These are phyloP conservation scores for Synergus gifuensis DNA, from an alignment of 2,888 invertebrate genomes.

Conservation along the genomic window DNA sequence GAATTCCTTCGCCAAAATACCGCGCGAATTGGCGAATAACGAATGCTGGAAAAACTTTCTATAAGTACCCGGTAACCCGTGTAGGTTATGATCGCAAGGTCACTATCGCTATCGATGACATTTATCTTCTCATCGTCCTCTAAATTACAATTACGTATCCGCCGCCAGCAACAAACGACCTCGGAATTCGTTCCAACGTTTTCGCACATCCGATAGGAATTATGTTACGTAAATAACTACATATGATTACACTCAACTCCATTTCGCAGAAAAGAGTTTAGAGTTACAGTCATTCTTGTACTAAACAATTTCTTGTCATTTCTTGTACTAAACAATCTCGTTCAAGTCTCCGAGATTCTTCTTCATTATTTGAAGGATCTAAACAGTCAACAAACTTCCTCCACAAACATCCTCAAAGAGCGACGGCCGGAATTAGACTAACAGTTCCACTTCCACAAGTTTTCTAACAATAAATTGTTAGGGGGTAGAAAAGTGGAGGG, in stretches of 20 bases:
- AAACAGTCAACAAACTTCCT: neutral
- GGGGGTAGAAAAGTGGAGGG: neutral
- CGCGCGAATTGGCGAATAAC: neutral
- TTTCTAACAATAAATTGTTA: neutral
- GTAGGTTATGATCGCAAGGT: conserved; percentile 1
- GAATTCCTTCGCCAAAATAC: neutral
- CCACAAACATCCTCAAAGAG: neutral
- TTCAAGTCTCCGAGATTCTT: neutral
- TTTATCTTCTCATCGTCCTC: conserved; percentile 13
- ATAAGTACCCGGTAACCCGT: neutral
- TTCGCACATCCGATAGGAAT: conserved; percentile 6
- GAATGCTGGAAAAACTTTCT: neutral
- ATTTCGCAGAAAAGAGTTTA: neutral
- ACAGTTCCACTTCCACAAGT: neutral
- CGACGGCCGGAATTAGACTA: neutral
- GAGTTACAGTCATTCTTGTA: neutral
- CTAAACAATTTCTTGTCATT: neutral
- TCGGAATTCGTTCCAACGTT: conserved; percentile 28
- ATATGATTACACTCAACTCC: neutral
- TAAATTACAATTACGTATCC: conserved; percentile 31
- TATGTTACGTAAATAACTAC: conserved; percentile 9
- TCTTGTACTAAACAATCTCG: neutral
- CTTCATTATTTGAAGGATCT: neutral
- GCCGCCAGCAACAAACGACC: neutral
- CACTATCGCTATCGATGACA: neutral